These are phyloP conservation scores for Drosophila crucigera DNA, from an alignment of 2,888 invertebrate genomes.

Conservation along the genomic window DNA sequence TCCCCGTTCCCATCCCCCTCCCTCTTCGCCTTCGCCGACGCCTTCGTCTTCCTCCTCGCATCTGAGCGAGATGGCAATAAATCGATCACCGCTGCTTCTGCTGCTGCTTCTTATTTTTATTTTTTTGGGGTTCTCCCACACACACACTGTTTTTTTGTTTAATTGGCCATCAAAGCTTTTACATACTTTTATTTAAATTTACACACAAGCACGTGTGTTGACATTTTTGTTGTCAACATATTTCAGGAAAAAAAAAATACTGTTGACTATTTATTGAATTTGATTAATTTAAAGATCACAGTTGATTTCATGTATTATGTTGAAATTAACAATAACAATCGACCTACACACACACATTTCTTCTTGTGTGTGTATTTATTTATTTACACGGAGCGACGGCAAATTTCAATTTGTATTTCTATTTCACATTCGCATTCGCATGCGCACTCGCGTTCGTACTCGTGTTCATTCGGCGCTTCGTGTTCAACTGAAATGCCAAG, in stretches of 20 bases:
- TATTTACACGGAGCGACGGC: not conserved
- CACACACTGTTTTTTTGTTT: not conserved
- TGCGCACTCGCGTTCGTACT: constrained; percentile 14
- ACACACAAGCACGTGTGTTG: not conserved
- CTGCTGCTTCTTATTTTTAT: not conserved
- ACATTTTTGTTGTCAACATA: not conserved
- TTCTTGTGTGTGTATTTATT: not conserved
- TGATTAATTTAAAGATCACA: constrained; percentile 26
- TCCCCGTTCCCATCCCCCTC: not conserved
- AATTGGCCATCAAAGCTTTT: not conserved
- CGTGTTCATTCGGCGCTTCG: constrained; percentile 59
- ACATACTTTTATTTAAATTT: not conserved
- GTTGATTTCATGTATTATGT: not conserved
- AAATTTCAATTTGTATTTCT: not conserved
- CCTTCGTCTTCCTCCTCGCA: not conserved
- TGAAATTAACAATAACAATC: constrained; percentile 2
- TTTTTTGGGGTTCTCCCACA: not conserved
- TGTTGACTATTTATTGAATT: constrained; percentile 11
- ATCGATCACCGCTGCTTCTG: not conserved
- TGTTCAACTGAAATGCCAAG: constrained; percentile 60
- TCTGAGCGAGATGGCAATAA: not conserved
- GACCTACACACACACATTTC: not conserved
- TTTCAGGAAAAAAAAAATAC: constrained; percentile 6
- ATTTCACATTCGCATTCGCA: not conserved
- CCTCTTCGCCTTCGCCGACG: constrained; percentile 1